Conservation (phyloP, 2,113 vertebrate genomes). For the Hippocampus abdominalis region DNA sequence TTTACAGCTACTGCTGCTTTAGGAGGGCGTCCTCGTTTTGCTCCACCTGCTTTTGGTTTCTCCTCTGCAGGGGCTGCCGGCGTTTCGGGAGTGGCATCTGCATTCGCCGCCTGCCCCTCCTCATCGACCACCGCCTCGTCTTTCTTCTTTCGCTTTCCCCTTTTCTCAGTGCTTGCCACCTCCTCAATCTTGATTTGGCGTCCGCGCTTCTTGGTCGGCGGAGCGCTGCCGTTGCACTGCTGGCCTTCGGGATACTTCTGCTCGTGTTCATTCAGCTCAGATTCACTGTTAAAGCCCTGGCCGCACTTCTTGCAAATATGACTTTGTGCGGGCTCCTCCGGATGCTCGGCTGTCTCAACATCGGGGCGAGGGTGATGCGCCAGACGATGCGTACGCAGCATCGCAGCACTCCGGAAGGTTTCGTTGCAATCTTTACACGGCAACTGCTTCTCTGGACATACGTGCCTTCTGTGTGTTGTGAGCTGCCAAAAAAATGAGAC, state of each 20-base stretch:
- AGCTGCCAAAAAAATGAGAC: constrained; percentile 39
- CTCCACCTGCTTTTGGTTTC: constrained; percentile 53
- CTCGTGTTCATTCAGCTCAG: constrained; percentile 69
- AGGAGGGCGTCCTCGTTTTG: constrained; percentile 63
- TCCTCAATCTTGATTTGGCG: constrained; percentile 60
- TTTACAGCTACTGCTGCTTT: constrained; percentile 48
- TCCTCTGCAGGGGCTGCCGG: constrained; percentile 34
- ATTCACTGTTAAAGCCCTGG: constrained; percentile 67
- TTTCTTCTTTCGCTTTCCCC: constrained; percentile 65
- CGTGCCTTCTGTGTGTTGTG: constrained; percentile 70
- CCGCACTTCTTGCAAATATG: constrained; percentile 73
- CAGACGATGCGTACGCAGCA: constrained; percentile 73
- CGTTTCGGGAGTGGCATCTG: constrained; percentile 19
- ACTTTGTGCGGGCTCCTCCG: constrained; percentile 66
- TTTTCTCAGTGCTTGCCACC: constrained; percentile 44
- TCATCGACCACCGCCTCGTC: constrained; percentile 46
- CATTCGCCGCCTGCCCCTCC: constrained; percentile 18
- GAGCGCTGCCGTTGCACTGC: constrained; percentile 68
- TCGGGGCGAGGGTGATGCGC: constrained; percentile 65
- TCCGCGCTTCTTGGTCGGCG: constrained; percentile 64
- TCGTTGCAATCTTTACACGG: constrained; percentile 74
- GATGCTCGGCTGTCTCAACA: constrained; percentile 46
- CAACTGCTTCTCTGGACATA: constrained; percentile 74
- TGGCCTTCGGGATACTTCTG: constrained; percentile 71
- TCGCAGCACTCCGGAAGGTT: constrained; percentile 67